Evolutionary conservation across 1,140 invertebrate species (phyloP), one percentile per base, ranked within the genome.

Genomic region (Aradophagus sp.): DNA sequence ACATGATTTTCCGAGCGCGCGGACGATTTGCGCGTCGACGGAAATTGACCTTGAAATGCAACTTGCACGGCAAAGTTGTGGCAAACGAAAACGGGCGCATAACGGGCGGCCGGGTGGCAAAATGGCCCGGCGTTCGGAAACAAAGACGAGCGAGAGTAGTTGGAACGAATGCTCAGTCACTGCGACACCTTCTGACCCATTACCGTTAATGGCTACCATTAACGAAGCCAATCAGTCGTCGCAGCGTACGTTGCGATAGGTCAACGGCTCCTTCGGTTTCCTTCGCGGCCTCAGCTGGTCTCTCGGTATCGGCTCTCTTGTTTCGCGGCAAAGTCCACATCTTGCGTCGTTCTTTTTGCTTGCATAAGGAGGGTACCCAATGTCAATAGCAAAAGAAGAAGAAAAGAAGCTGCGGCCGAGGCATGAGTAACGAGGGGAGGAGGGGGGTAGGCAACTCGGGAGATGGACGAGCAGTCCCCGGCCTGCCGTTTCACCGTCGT

Each of bases 181-280:
- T 73, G 53, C 39, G 68, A 75, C 73, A 75, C 73, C 73, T 75
- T 42, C 68, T 75, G 63, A 71, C 68, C 67, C 59, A 75, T 74
- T 75, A 74, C 68, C 63, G 73, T 75, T 75, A 75, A 75, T 75
- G 68, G 65, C 63, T 71, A 62, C 73, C 63, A 75, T 72, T 75
- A 75, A 72, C 63, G 63, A 72, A 72, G 63, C 58, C 68, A 75
- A 75, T 75, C 68, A 75, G 73, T 68, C 73, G 61, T 45, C 29
- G 52, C 63, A 56, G 56, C 61, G 52, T 70, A 70, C 68, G 61
- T 73, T 58, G 48, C 35, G 52, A 70, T 68, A 62, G 68, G 68
- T 72, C 73, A 75, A 75, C 69, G 63, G 73, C 73, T 66, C 42
- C 65, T 52, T 61, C 53, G 68, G 69, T 52, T 75, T 68, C 63